Base-by-base conservation (phyloP, 2,888 invertebrate genomes). In the Taenaris catops region DNA sequence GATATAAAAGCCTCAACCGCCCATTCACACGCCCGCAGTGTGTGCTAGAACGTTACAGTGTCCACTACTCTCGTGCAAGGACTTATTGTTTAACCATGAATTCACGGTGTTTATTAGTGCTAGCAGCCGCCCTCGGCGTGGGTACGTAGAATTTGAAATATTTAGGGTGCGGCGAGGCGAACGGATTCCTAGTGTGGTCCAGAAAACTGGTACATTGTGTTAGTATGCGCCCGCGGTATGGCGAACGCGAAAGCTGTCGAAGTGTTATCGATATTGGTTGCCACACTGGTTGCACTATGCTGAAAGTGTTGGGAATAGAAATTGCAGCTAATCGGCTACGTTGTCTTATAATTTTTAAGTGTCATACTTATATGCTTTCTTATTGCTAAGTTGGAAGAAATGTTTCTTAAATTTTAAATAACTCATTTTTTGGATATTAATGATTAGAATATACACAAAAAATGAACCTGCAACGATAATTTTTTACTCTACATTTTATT, bases 121-220 rank as follows among this genome's bases (percentile, higher is more conserved):
- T 90, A 76, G 89, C 90, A 73, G 88, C 89, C 78, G 90, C 90
- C 87, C 87, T 91, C 81, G 90, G 90, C 89, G 89, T 90, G 87
- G 90, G 90, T 91, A 90, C 87, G 90, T 90, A 90, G 60, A 59
- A 71, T 73, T 76, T 74, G 49, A 75, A 72, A 62, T 78, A 79
- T 80, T 76, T 76, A 73, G 67, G 74, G 75, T 61, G 76, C 67
- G 69, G 64, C 66, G 45, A 38, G 39, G 28, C 16, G 32, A 34
- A 29, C 27, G 29, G 38, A 26, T 24, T 29, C 33, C 31, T 31
- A 37, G 44, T 44, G 37, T 12, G 21, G 16, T 31, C 27, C 20
- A 29, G 24, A 14, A 41, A 40, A 29, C 24, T 18, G 17, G 23
- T 29, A 41, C 28, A 34, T 34, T 38, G 42, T 42, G 41, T 41